Base-by-base conservation (phyloP, 2,113 vertebrate genomes). In the Gnathonemus echidnorhynchus region DNA sequence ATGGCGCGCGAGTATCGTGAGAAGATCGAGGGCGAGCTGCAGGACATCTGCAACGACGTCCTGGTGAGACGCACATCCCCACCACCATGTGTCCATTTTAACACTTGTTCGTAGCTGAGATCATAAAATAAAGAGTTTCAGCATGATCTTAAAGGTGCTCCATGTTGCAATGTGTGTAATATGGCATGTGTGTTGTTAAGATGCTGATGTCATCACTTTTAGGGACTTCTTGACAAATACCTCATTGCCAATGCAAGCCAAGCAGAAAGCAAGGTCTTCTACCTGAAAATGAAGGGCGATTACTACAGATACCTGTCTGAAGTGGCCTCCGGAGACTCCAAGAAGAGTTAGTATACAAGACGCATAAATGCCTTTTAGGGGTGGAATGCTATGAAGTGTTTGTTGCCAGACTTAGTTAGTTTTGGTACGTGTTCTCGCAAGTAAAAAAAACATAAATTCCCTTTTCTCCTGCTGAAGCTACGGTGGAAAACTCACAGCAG, bases 251-350 rank as follows among this genome's bases (percentile, higher is more conserved):
- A 98, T 90, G 97, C 98, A 84, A 95, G 95, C 0, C 96, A 97
- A 93, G 94, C 98, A 92, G 98, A 99, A 94, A 99, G 98, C 96
- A 99, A 98, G 96, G 98, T 99, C 90, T 99, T 99, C 95, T 99
- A 99, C 95, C 96, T 99, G 97, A 99, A 99, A 96, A 99, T 99
- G 98, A 99, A 99, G 96, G 98, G 98, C 17, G 98, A 99, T 95
- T 99, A 99, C 95, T 99, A 97, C 95, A 98, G 98, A 97, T 99
- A 99, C 94, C 97, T 99, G 90, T 99, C 98, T 91, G 98, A 99
- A 95, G 98, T 99, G 95, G 98, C 98, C 50, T 97, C 96, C 95
- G 98, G 97, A 46, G 98, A 99, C 58, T 93, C 92, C 58, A 99
- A 99, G 94, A 97, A 97, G 96, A 95, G 98, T 99, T 96, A 96